Evolutionary conservation across 2,797 vertebrate species (phyloP).

Genomic region (Pelodytes ibericus): DNA sequence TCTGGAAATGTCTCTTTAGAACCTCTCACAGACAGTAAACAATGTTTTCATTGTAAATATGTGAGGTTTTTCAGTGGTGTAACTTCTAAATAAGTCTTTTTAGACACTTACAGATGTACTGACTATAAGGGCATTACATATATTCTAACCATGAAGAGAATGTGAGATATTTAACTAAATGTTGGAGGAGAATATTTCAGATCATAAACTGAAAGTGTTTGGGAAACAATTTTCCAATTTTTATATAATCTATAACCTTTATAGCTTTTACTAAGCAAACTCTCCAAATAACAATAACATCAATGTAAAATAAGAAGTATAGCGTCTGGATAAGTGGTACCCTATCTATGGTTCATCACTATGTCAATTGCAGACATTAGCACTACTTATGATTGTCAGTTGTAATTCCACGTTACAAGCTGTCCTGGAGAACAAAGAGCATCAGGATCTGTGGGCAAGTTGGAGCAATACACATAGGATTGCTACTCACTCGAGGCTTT

Average conservation of each 20-base stretch:
- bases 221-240: too few relatives aligned
- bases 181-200: not conserved
- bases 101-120: too few relatives aligned
- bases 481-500: not conserved
- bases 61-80: too few relatives aligned
- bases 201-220: too few relatives aligned
- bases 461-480: not conserved
- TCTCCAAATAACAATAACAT: not conserved
- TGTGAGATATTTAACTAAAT: not conserved
- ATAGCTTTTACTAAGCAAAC: too few relatives aligned
- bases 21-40: too few relatives aligned
- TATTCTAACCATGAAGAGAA: not conserved
- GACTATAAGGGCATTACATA: too few relatives aligned
- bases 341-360: not conserved
- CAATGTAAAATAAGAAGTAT: not conserved
- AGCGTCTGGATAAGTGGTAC: not conserved
- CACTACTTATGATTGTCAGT: constrained; percentile 3
- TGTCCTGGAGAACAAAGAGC: constrained; percentile 14
- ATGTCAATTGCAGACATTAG: constrained; percentile 18
- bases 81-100: too few relatives aligned
- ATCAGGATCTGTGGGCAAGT: constrained; percentile 5
- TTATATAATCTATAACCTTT: too few relatives aligned
- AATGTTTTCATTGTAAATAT: too few relatives aligned
- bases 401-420: not conserved
- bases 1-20: too few relatives aligned